Percentiles rank a stretch among this genome's conserved stretches.
These are phyloP conservation scores for Psammodynastes pulverulentus DNA, from an alignment of 2,113 vertebrate species.

Conservation along the genomic window DNA sequence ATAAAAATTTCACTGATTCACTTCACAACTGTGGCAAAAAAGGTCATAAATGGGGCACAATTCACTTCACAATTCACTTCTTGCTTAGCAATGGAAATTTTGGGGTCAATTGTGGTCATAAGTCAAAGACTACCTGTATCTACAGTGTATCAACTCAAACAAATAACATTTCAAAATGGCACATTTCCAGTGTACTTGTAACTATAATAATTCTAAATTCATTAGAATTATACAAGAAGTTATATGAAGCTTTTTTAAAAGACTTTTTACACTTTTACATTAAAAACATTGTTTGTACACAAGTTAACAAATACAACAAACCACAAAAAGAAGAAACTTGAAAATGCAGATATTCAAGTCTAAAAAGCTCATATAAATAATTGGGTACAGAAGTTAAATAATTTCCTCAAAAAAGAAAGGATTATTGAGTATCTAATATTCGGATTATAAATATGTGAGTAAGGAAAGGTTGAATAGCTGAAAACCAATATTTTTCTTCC, in stretches of 20 bases:
- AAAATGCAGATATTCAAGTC: background rate
- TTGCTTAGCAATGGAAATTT: background rate
- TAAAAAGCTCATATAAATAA: background rate
- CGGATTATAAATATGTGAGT: background rate
- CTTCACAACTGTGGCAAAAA: background rate
- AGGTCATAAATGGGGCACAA: background rate
- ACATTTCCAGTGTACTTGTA: background rate
- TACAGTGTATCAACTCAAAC: background rate
- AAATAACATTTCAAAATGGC: background rate
- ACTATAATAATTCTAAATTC: background rate
- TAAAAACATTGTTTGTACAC: background rate
- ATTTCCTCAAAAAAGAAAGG: background rate
- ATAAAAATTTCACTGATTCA: background rate
- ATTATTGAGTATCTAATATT: background rate
- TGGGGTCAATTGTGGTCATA: background rate
- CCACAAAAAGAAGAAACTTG: background rate
- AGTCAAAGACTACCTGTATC: background rate
- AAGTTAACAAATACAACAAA: background rate
- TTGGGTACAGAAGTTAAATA: background rate
- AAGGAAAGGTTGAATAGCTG: background rate
- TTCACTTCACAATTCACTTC: background rate
- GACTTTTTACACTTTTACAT: background rate
- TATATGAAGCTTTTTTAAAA: background rate
- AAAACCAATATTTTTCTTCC: too few relatives aligned
- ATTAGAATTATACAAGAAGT: background rate